phyloP scores from a whole-genome alignment of 23 tunicate species.

The Ciona savignyi region DNA sequence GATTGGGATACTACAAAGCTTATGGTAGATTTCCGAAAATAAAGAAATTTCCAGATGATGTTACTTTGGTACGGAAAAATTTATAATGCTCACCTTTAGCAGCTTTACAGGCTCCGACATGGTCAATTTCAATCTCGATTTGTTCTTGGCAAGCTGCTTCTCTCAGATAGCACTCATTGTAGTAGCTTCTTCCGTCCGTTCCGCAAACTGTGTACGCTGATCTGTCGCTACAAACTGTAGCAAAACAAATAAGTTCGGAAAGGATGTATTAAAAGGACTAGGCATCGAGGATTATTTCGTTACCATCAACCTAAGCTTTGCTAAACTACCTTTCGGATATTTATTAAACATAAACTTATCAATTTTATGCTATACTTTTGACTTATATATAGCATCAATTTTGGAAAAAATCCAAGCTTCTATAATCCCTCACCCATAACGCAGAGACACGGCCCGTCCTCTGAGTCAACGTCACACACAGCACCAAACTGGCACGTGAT shows the following conservation, averaged over 20 bases:
- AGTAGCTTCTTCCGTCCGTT: conserved; percentile 40
- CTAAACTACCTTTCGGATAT: not conserved
- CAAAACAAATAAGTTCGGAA: no score
- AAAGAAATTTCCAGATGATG: not conserved
- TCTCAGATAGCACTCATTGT: conserved; percentile 39
- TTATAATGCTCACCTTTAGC: conserved; percentile 11
- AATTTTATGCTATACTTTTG: not conserved
- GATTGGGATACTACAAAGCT: not conserved
- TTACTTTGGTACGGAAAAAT: no score
- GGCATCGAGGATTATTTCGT: no score
- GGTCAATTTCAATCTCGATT: conserved; percentile 11
- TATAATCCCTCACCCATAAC: conserved; percentile 21
- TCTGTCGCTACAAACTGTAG: conserved; percentile 7
- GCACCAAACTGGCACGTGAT: conserved; percentile 42
- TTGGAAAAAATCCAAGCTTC: no score
- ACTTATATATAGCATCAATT: not conserved
- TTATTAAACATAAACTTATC: no score
- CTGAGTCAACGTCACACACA: conserved; percentile 44
- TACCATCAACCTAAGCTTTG: no score
- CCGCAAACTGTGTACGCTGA: conserved; percentile 33
- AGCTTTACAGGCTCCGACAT: conserved; percentile 23
- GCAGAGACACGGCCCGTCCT: conserved; percentile 58
- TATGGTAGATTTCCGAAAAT: not conserved
- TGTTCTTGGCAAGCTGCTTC: conserved; percentile 36
- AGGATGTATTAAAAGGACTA: no score